Base-by-base conservation (phyloP, 2,888 invertebrate genomes). In the Andrena bucephala region DNA sequence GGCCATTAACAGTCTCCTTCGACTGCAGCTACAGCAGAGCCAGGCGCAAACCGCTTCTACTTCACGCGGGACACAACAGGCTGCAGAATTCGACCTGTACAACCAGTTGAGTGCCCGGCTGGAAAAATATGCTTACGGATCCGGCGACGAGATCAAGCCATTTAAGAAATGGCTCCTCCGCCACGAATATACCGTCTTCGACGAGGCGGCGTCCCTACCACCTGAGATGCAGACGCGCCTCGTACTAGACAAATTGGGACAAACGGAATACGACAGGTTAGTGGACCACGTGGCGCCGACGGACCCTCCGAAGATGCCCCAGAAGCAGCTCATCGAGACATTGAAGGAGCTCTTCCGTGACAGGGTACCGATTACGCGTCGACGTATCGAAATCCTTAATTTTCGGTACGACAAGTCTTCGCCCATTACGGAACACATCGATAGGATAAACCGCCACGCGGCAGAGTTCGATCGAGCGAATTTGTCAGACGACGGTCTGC, bases 381-480 rank as follows among this genome's bases (percentile, higher is more conserved):
- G 70, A 0, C 50, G 71, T 16, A 71, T 71, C n/a, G 52, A 52
- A 48, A 62, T 71, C 0, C 27, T 71, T 6, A 71, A 71, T n/a
- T 62, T 52, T 20, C 71, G 71, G 4, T 71, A 62, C 24, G 27
- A 71, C 5, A 60, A 31, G 8, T 48, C 71, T 13, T 6, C 16
- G 8, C 52, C 71, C 8, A 63, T 63, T 13, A 31, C 48, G 8
- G 52, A 52, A 8, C 62, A 71, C 50, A 50, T 71, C 0, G 52
- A 62, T 8, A 13, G 71, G 0, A 60, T 71, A 13, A 71, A 71
- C 6, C 71, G 71, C 7, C 24, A 71, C n/a, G 71, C 33, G 29
- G 62, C 71, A 4, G 71, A 71, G 20, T 71, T 71, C 31, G 71
- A 71, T 13, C 50, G 71, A 20, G 24, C 60, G 2, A 71, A 50